Percentiles rank a stretch among this genome's conserved stretches.
phyloP scores from a whole-genome alignment of 2,888 invertebrate genomes.

The Rugalucina vietnamica region DNA sequence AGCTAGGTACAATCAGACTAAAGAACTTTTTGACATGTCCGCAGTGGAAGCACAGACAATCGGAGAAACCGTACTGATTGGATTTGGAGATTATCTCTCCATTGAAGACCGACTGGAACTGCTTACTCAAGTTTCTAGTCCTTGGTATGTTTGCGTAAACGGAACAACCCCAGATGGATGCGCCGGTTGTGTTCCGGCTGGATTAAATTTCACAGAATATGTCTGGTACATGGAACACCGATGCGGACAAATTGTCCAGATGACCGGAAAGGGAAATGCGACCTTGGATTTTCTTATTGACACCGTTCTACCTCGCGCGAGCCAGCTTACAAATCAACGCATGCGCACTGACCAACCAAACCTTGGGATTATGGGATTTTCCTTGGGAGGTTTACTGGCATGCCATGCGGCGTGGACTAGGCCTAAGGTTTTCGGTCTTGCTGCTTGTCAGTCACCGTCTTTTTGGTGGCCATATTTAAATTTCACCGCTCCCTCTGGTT shows the following conservation, averaged over 20 bases:
- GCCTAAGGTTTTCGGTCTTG: conserved; percentile 25
- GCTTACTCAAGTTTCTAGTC: neutral
- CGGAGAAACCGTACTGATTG: conserved; percentile 15
- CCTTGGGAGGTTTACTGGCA: conserved; percentile 39
- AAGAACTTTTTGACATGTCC: neutral
- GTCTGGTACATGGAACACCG: neutral
- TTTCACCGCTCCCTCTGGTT: neutral
- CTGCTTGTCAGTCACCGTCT: conserved; percentile 43
- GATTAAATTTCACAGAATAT: neutral
- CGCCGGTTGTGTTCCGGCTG: conserved; percentile 10
- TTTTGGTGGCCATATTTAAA: conserved; percentile 43
- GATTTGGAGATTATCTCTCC: conserved; percentile 22
- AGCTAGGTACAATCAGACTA: neutral
- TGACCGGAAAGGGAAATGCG: conserved; percentile 26
- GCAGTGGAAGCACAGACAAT: neutral
- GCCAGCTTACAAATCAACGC: neutral
- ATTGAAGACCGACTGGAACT: neutral
- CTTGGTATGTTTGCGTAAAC: conserved; percentile 17
- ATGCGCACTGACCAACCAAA: conserved; percentile 5
- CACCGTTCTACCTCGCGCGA: conserved; percentile 17
- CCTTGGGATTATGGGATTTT: conserved; percentile 40
- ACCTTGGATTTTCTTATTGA: conserved; percentile 39
- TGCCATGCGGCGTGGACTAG: conserved; percentile 52
- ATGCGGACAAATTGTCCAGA: conserved; percentile 21
- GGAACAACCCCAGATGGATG: conserved; percentile 24